Evolutionary conservation across 2,113 vertebrate species (phyloP), one percentile per base, ranked within the genome.

Genomic region (Hypocryptadius cinnamomeus): DNA sequence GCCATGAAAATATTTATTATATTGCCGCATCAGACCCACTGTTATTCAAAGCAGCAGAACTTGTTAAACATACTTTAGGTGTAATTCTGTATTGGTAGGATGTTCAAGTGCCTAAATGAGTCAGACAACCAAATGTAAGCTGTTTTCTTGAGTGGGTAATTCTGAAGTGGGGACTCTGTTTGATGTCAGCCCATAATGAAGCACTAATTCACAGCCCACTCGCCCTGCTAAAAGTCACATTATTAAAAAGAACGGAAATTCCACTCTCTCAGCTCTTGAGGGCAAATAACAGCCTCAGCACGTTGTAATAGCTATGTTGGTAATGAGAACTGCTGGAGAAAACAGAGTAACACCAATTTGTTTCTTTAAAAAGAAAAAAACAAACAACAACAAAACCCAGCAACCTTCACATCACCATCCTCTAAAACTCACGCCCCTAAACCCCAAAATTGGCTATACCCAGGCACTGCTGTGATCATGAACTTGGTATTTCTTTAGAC

Each of bases 101-200:
- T 88, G 68, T n/a, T 94, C 85, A 78, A 96, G 93, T 54, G 85
- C 37, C 68, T 91, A 77, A 93, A 68, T 60, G 89, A 95, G 81
- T 72, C 87, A 80, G 89, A 50, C 39, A 93, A 80, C 50, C 79
- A 92, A 89, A 63, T 40, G 35, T 77, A 80, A 90, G 85, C 50
- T 59, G 82, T 73, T 95, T 89, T 57, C 82, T 83, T 66, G 50
- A 94, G 66, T 31, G 89, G n/a, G 50, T 68, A 88, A 77, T 83
- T 92, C 71, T 71, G 60, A 79, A 93, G 70, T 30, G 54, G 90
- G 76, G 64, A 85, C 71, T 89, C 44, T 28, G 79, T 35, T 89
- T 35, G 2, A 50, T 76, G 80, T 48, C 50, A 79, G 80, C 45
- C 69, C 45, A 25, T 91, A 93, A 94, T 70, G 63, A 93, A 92